Evolutionary conservation across 2,113 vertebrate genomes (phyloP), one percentile per base, ranked within the genome.

Genomic region (Mungos mungo): DNA sequence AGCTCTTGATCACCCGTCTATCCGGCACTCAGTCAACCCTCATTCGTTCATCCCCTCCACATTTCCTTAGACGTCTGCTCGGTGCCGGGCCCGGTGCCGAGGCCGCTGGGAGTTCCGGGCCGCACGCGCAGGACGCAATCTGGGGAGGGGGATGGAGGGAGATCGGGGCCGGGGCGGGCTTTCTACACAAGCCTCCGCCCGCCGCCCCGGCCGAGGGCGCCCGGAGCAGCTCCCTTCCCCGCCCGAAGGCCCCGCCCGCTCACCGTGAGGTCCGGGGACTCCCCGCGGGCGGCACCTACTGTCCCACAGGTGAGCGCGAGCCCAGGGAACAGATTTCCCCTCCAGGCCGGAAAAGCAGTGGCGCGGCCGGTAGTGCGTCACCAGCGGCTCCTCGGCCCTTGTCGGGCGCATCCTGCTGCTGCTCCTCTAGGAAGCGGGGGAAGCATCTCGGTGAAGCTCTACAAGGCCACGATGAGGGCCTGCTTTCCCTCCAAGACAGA

Each of bases 331-430:
- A 0, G 0, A 7, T 1, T 2, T 7, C 0, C 25, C 12, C 13
- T 25, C 71, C 19, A 12, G 9, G 12, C 82, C 93, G 84, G 91
- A 87, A 79, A 9, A 13, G 3, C 27, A 25, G 35, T 1, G 84
- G 92, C 80, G 84, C 88, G 3, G 16, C 14, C 68, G 88, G 66
- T 10, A 94, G 63, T 90, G 92, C 97, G 97, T 97, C 94, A 94
- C 7, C 8, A 4, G 38, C n/a, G 4, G 15, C 10, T 5, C 5
- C 11, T 41, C 10, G 63, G 0, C n/a, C 4, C 25, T 2, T 10
- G 10, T 21, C 16, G 0, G 4, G 35, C 23, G 11, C 72, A 0
- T 2, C 31, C 33, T 0, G 3, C 13, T 0, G 13, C 4, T 1
- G 65, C 65, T 47, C 35, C 68, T 68, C 88, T 52, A 80, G 80